A percentile compares a stretch with the other conserved stretches of the same genome.
phyloP scores from a whole-genome alignment of 2,113 vertebrate genomes.

The Alaudala cheleensis region DNA sequence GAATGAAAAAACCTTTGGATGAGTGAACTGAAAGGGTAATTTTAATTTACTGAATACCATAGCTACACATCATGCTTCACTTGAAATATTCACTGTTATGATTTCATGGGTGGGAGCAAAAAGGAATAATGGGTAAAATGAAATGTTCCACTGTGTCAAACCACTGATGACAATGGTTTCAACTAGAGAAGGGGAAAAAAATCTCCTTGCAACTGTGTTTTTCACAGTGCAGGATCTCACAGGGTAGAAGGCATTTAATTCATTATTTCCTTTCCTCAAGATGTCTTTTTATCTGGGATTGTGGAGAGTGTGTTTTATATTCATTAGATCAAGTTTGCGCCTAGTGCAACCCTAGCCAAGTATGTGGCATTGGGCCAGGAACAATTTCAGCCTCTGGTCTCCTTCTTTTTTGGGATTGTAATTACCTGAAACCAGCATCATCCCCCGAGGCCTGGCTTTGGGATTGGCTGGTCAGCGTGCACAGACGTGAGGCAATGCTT shows the following conservation, averaged over 20 bases:
- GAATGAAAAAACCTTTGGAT: neutral
- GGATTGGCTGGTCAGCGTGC: fast-evolving
- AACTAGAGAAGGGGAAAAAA: neutral
- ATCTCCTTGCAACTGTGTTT: neutral
- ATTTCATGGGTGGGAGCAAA: neutral
- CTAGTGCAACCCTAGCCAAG: neutral
- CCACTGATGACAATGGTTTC: neutral
- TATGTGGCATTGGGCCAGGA: neutral
- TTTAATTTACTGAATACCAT: neutral
- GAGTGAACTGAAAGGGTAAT: neutral
- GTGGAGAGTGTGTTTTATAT: neutral
- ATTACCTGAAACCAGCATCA: neutral
- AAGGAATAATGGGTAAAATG: neutral
- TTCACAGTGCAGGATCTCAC: neutral
- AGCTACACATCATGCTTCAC: neutral
- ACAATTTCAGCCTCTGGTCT: neutral
- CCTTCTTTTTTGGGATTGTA: neutral
- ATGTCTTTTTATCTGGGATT: neutral
- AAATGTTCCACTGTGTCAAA: neutral
- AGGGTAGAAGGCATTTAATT: neutral
- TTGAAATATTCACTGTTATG: neutral
- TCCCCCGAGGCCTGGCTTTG: neutral
- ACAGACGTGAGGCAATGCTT: neutral
- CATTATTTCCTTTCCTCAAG: neutral
- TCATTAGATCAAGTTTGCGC: neutral